Conservation (phyloP, 2,888 invertebrate species). For the Scaptomyza flava region DNA sequence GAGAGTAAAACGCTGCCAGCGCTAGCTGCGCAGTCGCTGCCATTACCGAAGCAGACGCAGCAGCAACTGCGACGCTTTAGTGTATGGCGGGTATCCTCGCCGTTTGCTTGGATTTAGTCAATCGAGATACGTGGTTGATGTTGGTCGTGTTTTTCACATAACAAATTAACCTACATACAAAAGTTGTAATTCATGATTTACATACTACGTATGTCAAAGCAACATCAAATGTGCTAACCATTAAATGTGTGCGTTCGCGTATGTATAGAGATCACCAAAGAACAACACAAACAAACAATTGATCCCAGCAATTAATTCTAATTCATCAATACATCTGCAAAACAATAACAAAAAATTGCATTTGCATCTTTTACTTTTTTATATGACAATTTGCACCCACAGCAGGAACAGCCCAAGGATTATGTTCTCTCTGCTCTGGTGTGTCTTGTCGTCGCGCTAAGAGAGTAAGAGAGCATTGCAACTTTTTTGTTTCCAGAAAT, state of each 20-base stretch:
- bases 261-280: constrained; percentile 38
- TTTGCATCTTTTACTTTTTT: constrained; percentile 41
- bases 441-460: constrained; percentile 31
- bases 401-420: constrained; percentile 84
- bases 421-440: constrained; percentile 82
- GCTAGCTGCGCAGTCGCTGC: constrained; percentile 35
- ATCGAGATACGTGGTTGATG: constrained; percentile 85
- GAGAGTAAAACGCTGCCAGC: constrained; percentile 61
- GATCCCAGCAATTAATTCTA: constrained; percentile 20
- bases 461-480: constrained; percentile 40
- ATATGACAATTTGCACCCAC: constrained; percentile 45
- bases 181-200: constrained; percentile 31
- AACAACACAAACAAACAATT: constrained; percentile 24
- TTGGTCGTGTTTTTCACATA: constrained; percentile 84
- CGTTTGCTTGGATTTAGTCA: constrained; percentile 84
- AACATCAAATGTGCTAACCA: constrained; percentile 26
- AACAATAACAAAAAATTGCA: constrained; percentile 47
- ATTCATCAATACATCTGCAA: constrained; percentile 23
- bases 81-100: constrained; percentile 82
- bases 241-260: constrained; percentile 24
- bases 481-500: constrained; percentile 30
- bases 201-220: constrained; percentile 39
- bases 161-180: constrained; percentile 52
- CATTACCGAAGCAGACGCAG: constrained; percentile 16
- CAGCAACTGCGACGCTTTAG: constrained; percentile 44